Percentiles rank a stretch among this genome's conserved stretches.
Conservation (phyloP, 2,888 invertebrate species). For the Colostygia pectinataria region DNA sequence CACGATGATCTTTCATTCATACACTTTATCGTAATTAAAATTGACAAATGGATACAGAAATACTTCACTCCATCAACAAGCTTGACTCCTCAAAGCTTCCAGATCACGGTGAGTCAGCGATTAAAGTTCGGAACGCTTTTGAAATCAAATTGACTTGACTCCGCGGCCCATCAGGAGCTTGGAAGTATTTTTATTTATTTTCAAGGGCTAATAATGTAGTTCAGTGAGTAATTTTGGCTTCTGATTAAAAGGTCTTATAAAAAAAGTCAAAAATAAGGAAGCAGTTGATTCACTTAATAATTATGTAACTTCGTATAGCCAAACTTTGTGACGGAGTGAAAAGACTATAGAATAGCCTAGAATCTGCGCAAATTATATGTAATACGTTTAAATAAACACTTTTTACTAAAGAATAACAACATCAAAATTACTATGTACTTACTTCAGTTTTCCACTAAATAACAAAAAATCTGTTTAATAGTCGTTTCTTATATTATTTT, state of each 20-base stretch:
- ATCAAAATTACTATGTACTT: no score
- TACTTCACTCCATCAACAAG: constrained; percentile 55
- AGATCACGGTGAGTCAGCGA: constrained; percentile 58
- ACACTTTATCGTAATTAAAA: constrained; percentile 60
- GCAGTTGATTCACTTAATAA: no score
- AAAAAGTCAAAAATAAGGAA: neutral
- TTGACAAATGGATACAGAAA: constrained; percentile 60
- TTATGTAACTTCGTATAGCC: no score
- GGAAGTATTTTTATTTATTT: constrained; percentile 17
- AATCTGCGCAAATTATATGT: no score
- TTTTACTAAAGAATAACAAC: no score
- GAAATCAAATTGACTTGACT: constrained; percentile 31
- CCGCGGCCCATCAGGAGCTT: constrained; percentile 21
- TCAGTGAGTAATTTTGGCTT: constrained; percentile 12
- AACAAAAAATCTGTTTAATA: no score
- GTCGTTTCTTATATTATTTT: no score
- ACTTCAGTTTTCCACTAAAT: no score
- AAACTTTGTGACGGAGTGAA: no score
- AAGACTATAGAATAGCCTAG: no score
- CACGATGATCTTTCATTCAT: constrained; percentile 43
- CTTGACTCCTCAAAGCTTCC: constrained; percentile 44
- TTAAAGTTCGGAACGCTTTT: constrained; percentile 35
- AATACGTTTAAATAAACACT: no score
- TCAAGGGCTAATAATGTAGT: constrained; percentile 8
- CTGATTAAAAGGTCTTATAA: neutral